Evolutionary conservation across 2,113 vertebrate species (phyloP).

Genomic region (Casuarius casuarius): DNA sequence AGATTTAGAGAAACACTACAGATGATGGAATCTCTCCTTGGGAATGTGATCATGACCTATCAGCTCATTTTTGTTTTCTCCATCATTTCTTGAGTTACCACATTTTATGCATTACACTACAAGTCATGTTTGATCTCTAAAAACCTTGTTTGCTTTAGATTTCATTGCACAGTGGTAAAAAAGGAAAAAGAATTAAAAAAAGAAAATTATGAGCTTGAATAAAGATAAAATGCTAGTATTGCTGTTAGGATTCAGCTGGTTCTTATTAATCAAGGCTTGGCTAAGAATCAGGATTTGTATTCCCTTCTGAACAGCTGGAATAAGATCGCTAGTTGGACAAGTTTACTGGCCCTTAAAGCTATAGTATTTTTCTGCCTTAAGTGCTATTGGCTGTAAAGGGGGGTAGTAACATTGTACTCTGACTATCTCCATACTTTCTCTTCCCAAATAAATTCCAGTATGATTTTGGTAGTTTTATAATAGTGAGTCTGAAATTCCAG

Average conservation of each 20-base stretch:
- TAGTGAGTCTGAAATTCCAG: not conserved
- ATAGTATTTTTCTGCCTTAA: constrained; percentile 40
- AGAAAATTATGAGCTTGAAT: not conserved
- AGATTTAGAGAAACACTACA: not conserved
- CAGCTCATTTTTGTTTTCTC: not conserved
- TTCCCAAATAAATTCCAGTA: constrained; percentile 22
- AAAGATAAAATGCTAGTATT: not conserved
- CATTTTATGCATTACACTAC: not conserved
- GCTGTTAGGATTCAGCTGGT: constrained; percentile 37
- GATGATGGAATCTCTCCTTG: not conserved
- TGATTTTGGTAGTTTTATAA: not conserved
- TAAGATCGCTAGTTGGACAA: constrained; percentile 56
- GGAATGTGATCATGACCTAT: not conserved
- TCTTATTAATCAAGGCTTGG: constrained; percentile 57
- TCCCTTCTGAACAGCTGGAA: constrained; percentile 52
- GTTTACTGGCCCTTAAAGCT: constrained; percentile 32
- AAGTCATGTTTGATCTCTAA: rapidly evolving
- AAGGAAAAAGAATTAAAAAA: constrained; percentile 6
- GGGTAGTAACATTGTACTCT: not conserved
- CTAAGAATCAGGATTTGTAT: not conserved
- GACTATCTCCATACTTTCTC: constrained; percentile 20
- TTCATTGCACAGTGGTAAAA: not conserved
- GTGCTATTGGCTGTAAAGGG: constrained; percentile 47
- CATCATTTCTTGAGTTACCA: not conserved
- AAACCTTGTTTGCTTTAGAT: not conserved